Evolutionary conservation across 2,888 invertebrate species (phyloP), one percentile per base, ranked within the genome.

Genomic region (Drosophila multiciliata): DNA sequence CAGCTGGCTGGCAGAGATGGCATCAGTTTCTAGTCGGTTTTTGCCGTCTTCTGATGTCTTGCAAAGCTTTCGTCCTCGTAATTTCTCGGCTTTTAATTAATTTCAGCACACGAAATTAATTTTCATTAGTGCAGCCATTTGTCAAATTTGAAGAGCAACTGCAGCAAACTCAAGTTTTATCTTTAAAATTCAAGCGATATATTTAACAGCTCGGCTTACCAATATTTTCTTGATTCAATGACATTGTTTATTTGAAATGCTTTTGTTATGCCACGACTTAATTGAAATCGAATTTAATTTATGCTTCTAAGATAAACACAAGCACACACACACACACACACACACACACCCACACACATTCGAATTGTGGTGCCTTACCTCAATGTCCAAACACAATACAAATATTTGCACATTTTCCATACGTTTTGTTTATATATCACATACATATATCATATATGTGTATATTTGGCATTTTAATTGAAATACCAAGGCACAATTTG

Each of bases 261-360:
- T 45, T 72, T 68, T 63, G 59, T 60, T 63, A 54, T 67, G 60
- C 59, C 63, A 40, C 26, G 55, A 66, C 64, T 62, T 84, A 85
- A 87, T 87, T 85, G 83, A 78, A 84, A 73, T 87, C 71, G 71
- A 87, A 85, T 85, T 77, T 74, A 85, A 85, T 85, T 87, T 85
- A 87, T 82, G 70, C 59, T 66, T 42, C 58, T 36, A 42, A 58
- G 33, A 32, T 49, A 58, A 38, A 45, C 59, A 72, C 49, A 62
- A 32, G 42, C 42, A 62, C 40, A 66, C 48, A 57, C 26, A 36
- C 61, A 71, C 42, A 54, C 17, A 53, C 20, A 50, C 42, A 62
- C 45, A 66, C 45, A 57, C 26, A 36, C 64, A 67, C 49, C 61
- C 20, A 53, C 33, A 63, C 69, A 62, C 26, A 23, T 17, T 15